Conservation (phyloP, 2,113 vertebrate species). For the Fregetta grallaria region DNA sequence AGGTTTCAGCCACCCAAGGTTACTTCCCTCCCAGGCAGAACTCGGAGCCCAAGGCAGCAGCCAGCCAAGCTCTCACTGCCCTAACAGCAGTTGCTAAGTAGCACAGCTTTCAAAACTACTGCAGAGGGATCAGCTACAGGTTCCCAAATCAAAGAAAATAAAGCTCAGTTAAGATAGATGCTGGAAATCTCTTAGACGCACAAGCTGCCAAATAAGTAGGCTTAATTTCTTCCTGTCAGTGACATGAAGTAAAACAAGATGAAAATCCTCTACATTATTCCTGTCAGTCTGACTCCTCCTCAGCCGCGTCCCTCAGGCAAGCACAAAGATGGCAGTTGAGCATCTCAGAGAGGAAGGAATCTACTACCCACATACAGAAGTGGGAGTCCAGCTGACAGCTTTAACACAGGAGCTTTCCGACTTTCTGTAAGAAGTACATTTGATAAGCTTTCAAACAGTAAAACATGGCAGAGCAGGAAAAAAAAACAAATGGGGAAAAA, state of each 20-base stretch:
- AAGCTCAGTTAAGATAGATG: not conserved
- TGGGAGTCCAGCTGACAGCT: slow-evolving; percentile 21
- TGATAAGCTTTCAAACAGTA: not conserved
- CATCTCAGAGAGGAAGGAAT: not conserved
- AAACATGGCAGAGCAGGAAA: not conserved
- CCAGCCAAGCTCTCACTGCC: not conserved
- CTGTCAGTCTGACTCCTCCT: slow-evolving; percentile 20
- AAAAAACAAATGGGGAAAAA: not conserved
- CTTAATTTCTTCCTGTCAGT: slow-evolving; percentile 34
- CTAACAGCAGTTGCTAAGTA: not conserved
- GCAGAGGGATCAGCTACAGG: not conserved
- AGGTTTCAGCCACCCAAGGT: not conserved
- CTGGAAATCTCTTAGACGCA: not conserved
- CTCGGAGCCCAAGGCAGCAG: not conserved
- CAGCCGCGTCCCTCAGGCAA: not conserved
- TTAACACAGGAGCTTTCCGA: not conserved
- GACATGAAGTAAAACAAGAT: not conserved
- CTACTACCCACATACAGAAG: not conserved
- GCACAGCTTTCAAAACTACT: not conserved
- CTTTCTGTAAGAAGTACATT: not conserved
- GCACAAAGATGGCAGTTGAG: not conserved
- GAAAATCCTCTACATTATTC: not conserved
- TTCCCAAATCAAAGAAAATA: slow-evolving; percentile 4
- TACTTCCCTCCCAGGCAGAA: not conserved
- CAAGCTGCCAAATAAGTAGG: slow-evolving; percentile 54